phyloP scores from a whole-genome alignment of 2,888 invertebrate genomes.

The Drosophila nr. medialis region DNA sequence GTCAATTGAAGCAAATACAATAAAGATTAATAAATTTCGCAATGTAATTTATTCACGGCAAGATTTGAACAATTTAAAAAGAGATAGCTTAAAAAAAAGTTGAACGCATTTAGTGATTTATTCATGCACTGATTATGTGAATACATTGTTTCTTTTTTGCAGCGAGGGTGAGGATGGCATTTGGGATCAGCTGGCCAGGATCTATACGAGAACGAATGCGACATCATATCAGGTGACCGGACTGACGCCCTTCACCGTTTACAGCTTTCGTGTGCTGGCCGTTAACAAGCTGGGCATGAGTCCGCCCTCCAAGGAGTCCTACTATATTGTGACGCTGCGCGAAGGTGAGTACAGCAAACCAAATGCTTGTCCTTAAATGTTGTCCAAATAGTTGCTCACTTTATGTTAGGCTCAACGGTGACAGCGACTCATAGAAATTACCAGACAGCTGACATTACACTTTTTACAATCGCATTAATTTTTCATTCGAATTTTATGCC shows the following conservation, averaged over 20 bases:
- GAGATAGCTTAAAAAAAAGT: conserved; percentile 3
- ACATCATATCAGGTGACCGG: conserved; percentile 88
- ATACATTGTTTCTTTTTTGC: conserved; percentile 43
- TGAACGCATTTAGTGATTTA: conserved; percentile 10
- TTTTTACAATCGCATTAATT: conserved; percentile 79
- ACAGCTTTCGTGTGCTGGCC: conserved; percentile 90
- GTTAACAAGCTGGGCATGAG: conserved; percentile 90
- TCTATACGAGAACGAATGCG: conserved; percentile 88
- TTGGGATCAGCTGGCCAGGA: conserved; percentile 88
- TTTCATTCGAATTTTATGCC: conserved; percentile 71
- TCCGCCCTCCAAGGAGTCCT: conserved; percentile 89
- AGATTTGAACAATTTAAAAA: conserved; percentile 1
- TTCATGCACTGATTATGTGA: conserved; percentile 13
- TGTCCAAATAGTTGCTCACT: conserved; percentile 35
- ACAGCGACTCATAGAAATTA: conserved; percentile 50
- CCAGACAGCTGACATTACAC: conserved; percentile 64
- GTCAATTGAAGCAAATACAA: conserved; percentile 38
- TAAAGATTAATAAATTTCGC: conserved; percentile 22
- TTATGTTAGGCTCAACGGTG: conserved; percentile 43
- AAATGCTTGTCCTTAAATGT: background rate
- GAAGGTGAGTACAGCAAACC: conserved; percentile 87
- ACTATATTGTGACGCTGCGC: conserved; percentile 90
- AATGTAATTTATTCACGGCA: conserved; percentile 13
- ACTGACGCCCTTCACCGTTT: conserved; percentile 90
- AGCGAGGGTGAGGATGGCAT: conserved; percentile 89